Conservation (phyloP, 2,888 invertebrate species). For the Orthonychiurus folsomi region DNA sequence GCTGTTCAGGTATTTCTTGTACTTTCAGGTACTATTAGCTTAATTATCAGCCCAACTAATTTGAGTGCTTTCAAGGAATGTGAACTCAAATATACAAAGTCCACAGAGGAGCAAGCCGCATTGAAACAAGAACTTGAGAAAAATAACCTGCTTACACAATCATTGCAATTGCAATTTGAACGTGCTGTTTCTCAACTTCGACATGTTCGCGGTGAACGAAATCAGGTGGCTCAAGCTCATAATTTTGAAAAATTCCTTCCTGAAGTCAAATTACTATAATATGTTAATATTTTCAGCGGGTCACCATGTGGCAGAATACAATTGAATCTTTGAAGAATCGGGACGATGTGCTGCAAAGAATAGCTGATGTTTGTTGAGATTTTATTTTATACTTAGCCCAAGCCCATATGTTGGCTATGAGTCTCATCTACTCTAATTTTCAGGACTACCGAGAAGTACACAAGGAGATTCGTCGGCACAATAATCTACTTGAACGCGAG, state of each 20-base stretch:
- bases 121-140: slow-evolving; percentile 18
- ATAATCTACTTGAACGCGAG: not conserved
- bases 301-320: slow-evolving; percentile 34
- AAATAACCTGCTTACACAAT: slow-evolving; percentile 1
- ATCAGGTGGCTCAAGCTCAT: slow-evolving; percentile 19
- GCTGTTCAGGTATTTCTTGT: slow-evolving; percentile 24
- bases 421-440: too few species aligned
- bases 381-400: not conserved
- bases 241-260: too few species aligned
- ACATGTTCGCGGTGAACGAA: slow-evolving; percentile 29
- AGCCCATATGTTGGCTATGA: too few species aligned
- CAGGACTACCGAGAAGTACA: not conserved
- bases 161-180: not conserved
- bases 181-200: slow-evolving; percentile 18
- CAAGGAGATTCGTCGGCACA: not conserved
- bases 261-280: too few species aligned
- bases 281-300: too few species aligned
- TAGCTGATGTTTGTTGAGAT: slow-evolving; percentile 25
- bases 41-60: too few species aligned
- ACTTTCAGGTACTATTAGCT: too few species aligned
- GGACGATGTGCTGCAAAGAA: slow-evolving; percentile 29
- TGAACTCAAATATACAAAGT: slow-evolving; percentile 22
- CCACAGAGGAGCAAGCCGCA: slow-evolving; percentile 14
- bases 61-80: slow-evolving; percentile 24
- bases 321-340: slow-evolving; percentile 26